These are phyloP conservation scores for Sarcophaga rosellei DNA, from an alignment of 2,888 invertebrate species.

Conservation along the genomic window DNA sequence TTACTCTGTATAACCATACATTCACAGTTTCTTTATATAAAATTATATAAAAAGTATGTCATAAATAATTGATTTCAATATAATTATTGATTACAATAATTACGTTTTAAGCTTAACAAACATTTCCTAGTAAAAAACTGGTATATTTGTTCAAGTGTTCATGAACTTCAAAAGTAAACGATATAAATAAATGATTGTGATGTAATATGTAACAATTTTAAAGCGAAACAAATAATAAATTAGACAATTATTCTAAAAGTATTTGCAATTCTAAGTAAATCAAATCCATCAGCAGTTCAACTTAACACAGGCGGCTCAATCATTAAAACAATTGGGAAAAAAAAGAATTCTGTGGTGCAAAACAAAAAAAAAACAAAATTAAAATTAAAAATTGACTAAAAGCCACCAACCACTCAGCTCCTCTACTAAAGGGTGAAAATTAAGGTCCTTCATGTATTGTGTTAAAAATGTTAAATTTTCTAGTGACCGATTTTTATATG, in stretches of 20 bases:
- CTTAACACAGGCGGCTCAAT: no score
- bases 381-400: no score
- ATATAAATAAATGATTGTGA: neutral
- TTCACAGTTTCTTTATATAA: no score
- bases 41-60: neutral
- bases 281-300: neutral
- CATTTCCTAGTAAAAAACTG: constrained; percentile 15
- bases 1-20: no score
- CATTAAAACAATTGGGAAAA: no score
- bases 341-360: no score
- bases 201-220: neutral
- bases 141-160: constrained; percentile 22
- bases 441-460: no score
- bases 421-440: no score
- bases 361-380: no score
- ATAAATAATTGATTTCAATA: neutral
- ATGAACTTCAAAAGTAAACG: constrained; percentile 41
- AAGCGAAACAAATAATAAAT: neutral
- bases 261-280: neutral
- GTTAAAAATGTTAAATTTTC: no score
- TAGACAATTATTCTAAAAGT: neutral
- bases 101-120: constrained; percentile 5
- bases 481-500: no score
- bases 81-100: constrained; percentile 2
- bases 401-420: no score